These are phyloP conservation scores for Altica lythri DNA, from an alignment of 2,888 invertebrate species.

Conservation along the genomic window DNA sequence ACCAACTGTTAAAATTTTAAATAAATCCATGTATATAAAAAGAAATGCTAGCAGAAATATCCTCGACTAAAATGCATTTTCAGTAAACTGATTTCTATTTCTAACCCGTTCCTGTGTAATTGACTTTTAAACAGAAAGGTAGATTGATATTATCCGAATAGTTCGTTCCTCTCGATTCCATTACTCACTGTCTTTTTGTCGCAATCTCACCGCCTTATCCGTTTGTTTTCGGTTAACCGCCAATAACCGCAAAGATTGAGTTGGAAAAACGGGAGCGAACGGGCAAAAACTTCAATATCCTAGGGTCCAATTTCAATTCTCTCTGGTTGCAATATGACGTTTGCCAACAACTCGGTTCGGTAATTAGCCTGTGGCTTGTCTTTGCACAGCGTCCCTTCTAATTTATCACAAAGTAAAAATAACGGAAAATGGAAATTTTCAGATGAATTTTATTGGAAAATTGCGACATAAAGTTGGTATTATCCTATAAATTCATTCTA, in stretches of 20 bases:
- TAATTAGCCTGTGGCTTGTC: background rate
- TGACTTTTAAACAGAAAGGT: too few species aligned
- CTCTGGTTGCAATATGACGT: background rate
- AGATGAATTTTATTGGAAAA: background rate
- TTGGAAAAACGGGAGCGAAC: background rate
- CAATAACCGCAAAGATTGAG: conserved; percentile 6
- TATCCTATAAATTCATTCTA: background rate
- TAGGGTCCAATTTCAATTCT: background rate
- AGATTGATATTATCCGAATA: too few species aligned
- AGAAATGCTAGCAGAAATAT: too few species aligned
- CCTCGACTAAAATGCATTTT: too few species aligned
- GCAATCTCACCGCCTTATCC: background rate
- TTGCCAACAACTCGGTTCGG: background rate
- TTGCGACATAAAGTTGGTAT: too few species aligned
- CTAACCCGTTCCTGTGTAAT: too few species aligned
- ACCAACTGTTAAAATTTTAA: too few species aligned
- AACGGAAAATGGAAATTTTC: background rate
- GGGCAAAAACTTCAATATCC: conserved; percentile 4
- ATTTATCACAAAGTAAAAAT: background rate
- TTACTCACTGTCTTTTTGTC: conserved; percentile 1
- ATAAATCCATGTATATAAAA: too few species aligned
- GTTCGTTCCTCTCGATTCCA: background rate
- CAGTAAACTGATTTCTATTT: too few species aligned
- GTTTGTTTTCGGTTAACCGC: conserved; percentile 12
- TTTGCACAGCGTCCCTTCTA: background rate